Conservation (phyloP, 2,797 vertebrate genomes). For the Pseudomugil gertrudae region DNA sequence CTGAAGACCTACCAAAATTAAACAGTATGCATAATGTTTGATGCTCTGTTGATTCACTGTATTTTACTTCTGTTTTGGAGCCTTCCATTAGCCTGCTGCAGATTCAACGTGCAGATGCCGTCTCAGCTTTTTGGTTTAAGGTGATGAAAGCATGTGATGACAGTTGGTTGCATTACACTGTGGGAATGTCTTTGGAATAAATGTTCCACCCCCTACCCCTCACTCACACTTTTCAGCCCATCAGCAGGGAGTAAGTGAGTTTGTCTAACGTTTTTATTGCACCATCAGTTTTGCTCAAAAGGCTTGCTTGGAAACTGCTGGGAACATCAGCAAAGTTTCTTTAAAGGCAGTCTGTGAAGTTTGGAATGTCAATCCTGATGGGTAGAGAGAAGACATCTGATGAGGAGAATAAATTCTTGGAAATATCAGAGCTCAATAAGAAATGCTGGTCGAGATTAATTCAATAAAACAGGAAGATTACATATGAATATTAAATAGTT, state of each 20-base stretch:
- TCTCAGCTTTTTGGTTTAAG: constrained; percentile 21
- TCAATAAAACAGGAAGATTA: constrained; percentile 7
- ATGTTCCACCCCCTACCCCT: constrained; percentile 41
- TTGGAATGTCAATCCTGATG: constrained; percentile 1
- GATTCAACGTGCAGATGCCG: no score
- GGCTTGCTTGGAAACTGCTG: not conserved
- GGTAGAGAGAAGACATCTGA: not conserved
- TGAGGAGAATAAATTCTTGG: not conserved
- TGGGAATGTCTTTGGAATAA: constrained; percentile 14
- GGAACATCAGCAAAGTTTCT: constrained; percentile 16
- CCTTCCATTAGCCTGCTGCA: no score
- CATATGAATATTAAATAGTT: not conserved
- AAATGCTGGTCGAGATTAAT: not conserved
- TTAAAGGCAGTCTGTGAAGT: not conserved
- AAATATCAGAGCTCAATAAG: not conserved
- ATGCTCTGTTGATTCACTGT: not conserved
- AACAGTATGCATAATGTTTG: not conserved
- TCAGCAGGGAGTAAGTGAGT: constrained; percentile 21
- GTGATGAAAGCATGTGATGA: constrained; percentile 46
- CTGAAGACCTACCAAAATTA: not conserved
- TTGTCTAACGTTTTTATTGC: constrained; percentile 38
- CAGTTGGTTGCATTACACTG: constrained; percentile 47
- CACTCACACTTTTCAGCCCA: constrained; percentile 1
- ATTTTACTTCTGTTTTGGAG: not conserved
- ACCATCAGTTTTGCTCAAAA: constrained; percentile 9